A percentile compares a stretch with the other conserved stretches of the same genome.
phyloP scores from a whole-genome alignment of 2,113 vertebrate species.

The Plectropomus leopardus region DNA sequence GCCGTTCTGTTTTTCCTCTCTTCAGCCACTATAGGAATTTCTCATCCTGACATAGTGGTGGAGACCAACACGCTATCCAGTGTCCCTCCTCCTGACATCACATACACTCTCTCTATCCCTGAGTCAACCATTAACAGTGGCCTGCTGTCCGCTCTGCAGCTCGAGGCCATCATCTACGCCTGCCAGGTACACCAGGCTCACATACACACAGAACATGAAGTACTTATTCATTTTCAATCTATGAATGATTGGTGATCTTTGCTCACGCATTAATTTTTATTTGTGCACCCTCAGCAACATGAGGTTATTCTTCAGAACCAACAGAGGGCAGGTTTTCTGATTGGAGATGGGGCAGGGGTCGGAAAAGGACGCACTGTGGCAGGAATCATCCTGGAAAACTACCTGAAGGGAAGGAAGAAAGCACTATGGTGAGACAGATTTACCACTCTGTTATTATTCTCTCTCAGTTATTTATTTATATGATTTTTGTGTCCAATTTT shows the following conservation, averaged over 20 bases:
- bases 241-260: slow-evolving; percentile 6
- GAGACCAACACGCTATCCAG: slow-evolving; percentile 98
- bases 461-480: slow-evolving; percentile 19
- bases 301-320: slow-evolving; percentile 94
- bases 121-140: slow-evolving; percentile 81
- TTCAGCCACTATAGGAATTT: slow-evolving; percentile 93
- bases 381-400: slow-evolving; percentile 96
- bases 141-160: slow-evolving; percentile 94
- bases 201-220: background rate
- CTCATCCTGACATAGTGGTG: slow-evolving; percentile 97
- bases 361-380: slow-evolving; percentile 97
- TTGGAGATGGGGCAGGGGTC: slow-evolving; percentile 95
- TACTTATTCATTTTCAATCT: background rate
- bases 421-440: slow-evolving; percentile 95
- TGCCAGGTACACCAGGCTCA: slow-evolving; percentile 89
- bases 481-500: background rate
- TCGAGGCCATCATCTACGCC: slow-evolving; percentile 96
- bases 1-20: slow-evolving; percentile 6
- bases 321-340: slow-evolving; percentile 96
- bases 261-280: background rate
- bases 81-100: slow-evolving; percentile 96
- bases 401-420: slow-evolving; percentile 93
- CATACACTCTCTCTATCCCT: slow-evolving; percentile 91
- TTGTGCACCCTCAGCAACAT: slow-evolving; percentile 89
- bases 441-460: no score